phyloP scores from a whole-genome alignment of 2,797 vertebrate species.

The Pseudotriccus pelzelni region DNA sequence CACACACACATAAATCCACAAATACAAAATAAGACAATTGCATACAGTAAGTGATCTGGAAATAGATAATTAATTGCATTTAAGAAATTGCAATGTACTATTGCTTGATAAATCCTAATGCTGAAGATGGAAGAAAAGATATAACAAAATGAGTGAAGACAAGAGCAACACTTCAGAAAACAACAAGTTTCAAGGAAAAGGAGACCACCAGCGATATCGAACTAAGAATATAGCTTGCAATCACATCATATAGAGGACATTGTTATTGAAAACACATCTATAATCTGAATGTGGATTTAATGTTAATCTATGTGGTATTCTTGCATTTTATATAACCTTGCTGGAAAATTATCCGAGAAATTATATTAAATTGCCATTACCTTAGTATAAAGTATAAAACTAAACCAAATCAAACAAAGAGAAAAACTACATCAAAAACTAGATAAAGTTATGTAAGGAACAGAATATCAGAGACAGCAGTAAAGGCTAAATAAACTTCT shows the following conservation, averaged over 20 bases:
- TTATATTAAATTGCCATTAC: neutral
- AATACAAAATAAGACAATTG: neutral
- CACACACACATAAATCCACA: neutral
- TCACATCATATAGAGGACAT: neutral
- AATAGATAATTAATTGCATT: neutral
- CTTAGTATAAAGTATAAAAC: neutral
- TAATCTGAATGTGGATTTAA: neutral
- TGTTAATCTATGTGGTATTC: neutral
- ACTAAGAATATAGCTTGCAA: neutral
- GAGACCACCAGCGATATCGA: fast-evolving
- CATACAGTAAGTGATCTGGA: neutral
- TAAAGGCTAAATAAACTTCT: neutral
- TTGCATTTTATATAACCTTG: neutral
- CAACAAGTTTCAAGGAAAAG: neutral
- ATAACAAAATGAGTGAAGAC: neutral
- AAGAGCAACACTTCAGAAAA: neutral
- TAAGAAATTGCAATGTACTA: neutral
- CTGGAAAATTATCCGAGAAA: neutral
- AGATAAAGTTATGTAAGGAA: neutral
- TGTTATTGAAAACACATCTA: neutral
- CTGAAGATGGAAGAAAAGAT: neutral
- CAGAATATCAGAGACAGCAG: neutral
- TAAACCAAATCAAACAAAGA: neutral
- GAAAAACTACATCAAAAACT: neutral
- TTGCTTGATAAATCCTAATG: neutral